Evolutionary conservation across 2,113 vertebrate species (phyloP), one percentile per base, ranked within the genome.

Genomic region (Vombatus ursinus): DNA sequence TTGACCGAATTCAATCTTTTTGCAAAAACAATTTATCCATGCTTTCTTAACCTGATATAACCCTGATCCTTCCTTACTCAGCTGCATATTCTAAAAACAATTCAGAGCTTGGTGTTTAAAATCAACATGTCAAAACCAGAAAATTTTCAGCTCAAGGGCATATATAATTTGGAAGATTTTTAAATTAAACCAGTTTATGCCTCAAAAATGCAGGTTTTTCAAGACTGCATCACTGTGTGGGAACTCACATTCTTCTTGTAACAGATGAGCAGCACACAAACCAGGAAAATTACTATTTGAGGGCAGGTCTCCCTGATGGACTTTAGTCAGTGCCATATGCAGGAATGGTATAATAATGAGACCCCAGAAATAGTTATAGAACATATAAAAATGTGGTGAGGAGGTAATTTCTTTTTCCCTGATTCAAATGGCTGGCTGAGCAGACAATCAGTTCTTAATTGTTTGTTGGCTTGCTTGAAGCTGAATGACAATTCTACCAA

Each of bases 31-130:
- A 22, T 31, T 8, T 3, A 12, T 47, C 26, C 44, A 16, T n/a
- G 44, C 3, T 84, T 47, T 0, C 47, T 52, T 53, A 26, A 31
- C 1, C 7, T 54, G 0, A 37, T 44, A 0, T 0, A 16, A 8
- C 37, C 92, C 28, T 0, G 3, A 52, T n/a, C n/a, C n/a, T n/a
- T 23, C 28, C n/a, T 53, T 47, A 44, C 28, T 24, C 49, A 10
- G 14, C 8, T 50, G 47, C 12, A 0, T 3, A 23, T 37, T 52
- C 1, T 0, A 22, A 12, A 37, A 14, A 48, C 25, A 4, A 50
- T 4, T 47, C 53, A 14, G 0, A 2, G 47, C 89, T 31, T 8
- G 0, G 0, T 0, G 44, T 28, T 9, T 52, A 0, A 7, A 23
- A 22, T 24, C 3, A n/a, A 91, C 12, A 50, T 52, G 52, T 50